phyloP scores from a whole-genome alignment of 1,140 invertebrate genomes.

The Nixonia krombeini region DNA sequence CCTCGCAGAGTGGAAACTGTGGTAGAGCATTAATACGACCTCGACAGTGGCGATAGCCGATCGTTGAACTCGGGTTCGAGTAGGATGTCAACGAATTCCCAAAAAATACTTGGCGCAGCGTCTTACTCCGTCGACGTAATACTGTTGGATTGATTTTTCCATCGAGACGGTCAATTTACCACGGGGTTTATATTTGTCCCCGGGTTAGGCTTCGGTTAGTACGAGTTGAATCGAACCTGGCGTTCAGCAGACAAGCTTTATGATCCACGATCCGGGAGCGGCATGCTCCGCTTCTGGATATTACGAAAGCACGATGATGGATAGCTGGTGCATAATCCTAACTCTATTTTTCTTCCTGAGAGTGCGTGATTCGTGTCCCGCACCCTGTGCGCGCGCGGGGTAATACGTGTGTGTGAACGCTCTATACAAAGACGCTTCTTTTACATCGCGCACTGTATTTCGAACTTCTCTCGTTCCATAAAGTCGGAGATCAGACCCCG shows the following conservation, averaged over 20 bases:
- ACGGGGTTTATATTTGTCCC: constrained; percentile 20
- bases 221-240: constrained; percentile 23
- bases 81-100: too few relatives aligned
- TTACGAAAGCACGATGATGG: constrained; percentile 29
- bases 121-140: too few relatives aligned
- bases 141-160: too few relatives aligned
- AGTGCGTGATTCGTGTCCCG: constrained; percentile 37
- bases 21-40: too few relatives aligned
- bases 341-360: constrained; percentile 34
- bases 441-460: constrained; percentile 27
- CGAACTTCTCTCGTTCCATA: constrained; percentile 30
- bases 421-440: constrained; percentile 17
- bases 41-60: too few relatives aligned
- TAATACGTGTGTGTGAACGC: constrained; percentile 35
- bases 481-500: constrained; percentile 26
- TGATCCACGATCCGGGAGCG: constrained; percentile 8
- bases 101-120: too few relatives aligned
- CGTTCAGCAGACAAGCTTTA: constrained; percentile 6
- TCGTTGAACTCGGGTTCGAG: too few relatives aligned
- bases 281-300: constrained; percentile 21
- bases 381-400: constrained; percentile 19
- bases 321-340: constrained; percentile 38
- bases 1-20: too few relatives aligned
- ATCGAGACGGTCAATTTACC: not conserved
- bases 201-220: constrained; percentile 10